phyloP scores from a whole-genome alignment of 2,888 invertebrate genomes.

The Leptothorax acervorum region DNA sequence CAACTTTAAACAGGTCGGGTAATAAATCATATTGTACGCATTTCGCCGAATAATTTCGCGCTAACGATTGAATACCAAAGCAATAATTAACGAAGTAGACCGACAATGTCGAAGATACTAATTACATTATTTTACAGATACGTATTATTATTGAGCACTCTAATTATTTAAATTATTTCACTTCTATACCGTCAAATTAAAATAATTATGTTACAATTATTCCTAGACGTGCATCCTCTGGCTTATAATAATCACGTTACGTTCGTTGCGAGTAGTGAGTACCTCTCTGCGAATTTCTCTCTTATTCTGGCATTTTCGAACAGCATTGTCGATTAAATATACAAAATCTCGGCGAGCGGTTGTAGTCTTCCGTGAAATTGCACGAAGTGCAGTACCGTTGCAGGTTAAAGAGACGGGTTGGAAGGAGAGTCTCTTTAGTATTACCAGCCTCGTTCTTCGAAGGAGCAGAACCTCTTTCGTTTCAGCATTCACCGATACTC shows the following conservation, averaged over 20 bases:
- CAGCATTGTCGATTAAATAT: slow-evolving; percentile 48
- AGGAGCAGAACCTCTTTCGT: slow-evolving; percentile 58
- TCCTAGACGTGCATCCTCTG: background rate
- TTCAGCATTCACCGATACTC: slow-evolving; percentile 59
- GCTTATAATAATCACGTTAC: background rate
- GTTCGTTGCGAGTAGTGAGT: background rate
- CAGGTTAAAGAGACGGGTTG: slow-evolving; percentile 22
- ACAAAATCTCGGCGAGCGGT: slow-evolving; percentile 41
- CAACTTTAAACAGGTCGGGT: background rate
- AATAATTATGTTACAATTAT: slow-evolving; percentile 11
- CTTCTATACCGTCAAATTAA: background rate
- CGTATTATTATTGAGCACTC: background rate
- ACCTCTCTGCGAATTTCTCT: background rate
- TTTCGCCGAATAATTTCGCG: background rate
- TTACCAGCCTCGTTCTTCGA: slow-evolving; percentile 52
- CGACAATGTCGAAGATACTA: background rate
- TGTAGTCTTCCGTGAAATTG: slow-evolving; percentile 47
- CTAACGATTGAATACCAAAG: background rate
- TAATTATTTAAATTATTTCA: slow-evolving; percentile 5
- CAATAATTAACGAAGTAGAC: background rate
- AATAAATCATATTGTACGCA: background rate
- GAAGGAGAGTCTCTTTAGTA: slow-evolving; percentile 15
- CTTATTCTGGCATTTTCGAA: slow-evolving; percentile 18
- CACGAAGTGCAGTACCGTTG: slow-evolving; percentile 38
- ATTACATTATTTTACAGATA: background rate